These are phyloP conservation scores for Coturnix japonica DNA, from an alignment of 2,113 vertebrate species.

Conservation along the genomic window DNA sequence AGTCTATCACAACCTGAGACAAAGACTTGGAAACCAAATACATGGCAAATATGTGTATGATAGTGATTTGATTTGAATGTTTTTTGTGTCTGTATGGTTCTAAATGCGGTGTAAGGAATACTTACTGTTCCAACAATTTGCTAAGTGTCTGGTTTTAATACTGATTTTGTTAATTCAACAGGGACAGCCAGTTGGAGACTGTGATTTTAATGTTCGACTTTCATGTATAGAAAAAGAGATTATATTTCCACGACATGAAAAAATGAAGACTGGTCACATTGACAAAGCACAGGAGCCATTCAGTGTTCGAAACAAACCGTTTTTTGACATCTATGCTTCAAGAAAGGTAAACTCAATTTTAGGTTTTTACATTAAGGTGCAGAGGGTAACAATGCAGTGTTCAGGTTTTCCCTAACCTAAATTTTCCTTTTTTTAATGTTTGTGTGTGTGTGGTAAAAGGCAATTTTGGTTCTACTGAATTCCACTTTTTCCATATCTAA, in stretches of 20 bases:
- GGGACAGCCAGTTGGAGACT: conserved; percentile 96
- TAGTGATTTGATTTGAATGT: neutral
- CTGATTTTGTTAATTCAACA: conserved; percentile 73
- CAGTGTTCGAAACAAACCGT: conserved; percentile 94
- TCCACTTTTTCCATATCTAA: neutral
- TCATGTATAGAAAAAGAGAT: conserved; percentile 98
- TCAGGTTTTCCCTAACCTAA: neutral
- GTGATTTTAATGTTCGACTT: conserved; percentile 93
- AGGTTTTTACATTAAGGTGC: neutral
- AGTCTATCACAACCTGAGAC: neutral
- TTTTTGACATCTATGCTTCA: conserved; percentile 92
- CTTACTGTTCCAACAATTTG: neutral
- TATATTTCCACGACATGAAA: conserved; percentile 92
- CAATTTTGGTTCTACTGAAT: neutral
- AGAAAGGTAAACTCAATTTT: conserved; percentile 87
- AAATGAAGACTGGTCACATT: conserved; percentile 95
- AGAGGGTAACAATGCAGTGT: neutral
- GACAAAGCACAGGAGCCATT: conserved; percentile 97
- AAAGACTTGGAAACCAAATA: neutral
- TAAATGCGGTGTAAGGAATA: neutral
- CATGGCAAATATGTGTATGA: neutral
- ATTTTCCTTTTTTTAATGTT: neutral
- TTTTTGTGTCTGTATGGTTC: neutral
- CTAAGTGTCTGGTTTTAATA: conserved; percentile 27
- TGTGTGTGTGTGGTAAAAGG: rapidly evolving